A percentile compares a stretch with the other conserved stretches of the same genome.
Evolutionary conservation across 2,797 vertebrate genomes (phyloP).

Genomic region (Spatula clypeata): DNA sequence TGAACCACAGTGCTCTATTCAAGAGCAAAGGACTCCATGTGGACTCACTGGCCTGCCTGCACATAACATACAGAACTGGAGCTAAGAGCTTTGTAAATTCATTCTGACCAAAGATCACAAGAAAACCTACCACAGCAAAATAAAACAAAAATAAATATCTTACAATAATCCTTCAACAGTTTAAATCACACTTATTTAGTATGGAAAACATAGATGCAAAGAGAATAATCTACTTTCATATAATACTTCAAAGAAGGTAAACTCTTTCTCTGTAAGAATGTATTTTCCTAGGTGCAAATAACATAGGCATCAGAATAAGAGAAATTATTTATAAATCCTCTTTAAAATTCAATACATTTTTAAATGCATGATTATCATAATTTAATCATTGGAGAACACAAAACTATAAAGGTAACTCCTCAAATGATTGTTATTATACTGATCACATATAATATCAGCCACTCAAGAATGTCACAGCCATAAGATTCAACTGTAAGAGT

Average conservation of each 20-base stretch:
- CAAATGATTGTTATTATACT: not conserved
- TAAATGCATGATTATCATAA: not conserved
- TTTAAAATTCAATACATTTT: not conserved
- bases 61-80: not conserved
- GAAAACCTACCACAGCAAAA: not conserved
- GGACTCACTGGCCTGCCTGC: not conserved
- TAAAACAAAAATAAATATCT: not conserved
- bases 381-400: not conserved
- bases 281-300: not conserved
- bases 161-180: not conserved
- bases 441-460: not conserved
- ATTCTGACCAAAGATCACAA: not conserved
- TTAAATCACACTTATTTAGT: not conserved
- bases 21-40: not conserved
- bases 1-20: not conserved
- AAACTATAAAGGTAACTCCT: not conserved
- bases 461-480: not conserved
- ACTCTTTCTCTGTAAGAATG: not conserved
- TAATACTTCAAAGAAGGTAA: not conserved
- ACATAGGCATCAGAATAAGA: not conserved
- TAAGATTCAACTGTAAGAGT: not conserved
- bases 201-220: not conserved
- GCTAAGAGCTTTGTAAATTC: not conserved
- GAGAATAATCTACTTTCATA: not conserved
- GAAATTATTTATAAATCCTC: not conserved